Evolutionary conservation across 2,113 vertebrate genomes (phyloP).

Genomic region (Microcebus ravelobensis): DNA sequence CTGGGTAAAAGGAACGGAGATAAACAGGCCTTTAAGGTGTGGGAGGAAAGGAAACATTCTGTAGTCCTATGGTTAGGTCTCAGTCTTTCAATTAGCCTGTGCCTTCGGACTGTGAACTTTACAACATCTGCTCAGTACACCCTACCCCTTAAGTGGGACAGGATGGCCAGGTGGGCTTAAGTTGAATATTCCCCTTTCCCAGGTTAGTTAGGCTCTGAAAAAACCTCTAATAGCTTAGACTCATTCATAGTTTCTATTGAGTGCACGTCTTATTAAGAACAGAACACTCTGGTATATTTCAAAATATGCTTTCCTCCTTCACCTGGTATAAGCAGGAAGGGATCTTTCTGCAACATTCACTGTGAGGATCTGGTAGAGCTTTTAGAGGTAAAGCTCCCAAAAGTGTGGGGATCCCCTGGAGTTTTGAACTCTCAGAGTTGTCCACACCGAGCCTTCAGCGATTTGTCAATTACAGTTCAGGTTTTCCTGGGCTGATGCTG

Average conservation of each 20-base stretch:
- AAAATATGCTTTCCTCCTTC: not conserved
- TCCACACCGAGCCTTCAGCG: not conserved
- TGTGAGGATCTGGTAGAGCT: not conserved
- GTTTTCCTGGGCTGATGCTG: not conserved
- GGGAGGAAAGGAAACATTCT: not conserved
- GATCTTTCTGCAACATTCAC: not conserved
- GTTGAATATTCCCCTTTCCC: not conserved
- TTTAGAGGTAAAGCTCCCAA: not conserved
- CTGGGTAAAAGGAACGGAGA: not conserved
- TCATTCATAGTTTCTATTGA: not conserved
- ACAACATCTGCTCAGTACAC: not conserved
- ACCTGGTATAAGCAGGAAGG: not conserved
- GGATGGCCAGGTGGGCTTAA: not conserved
- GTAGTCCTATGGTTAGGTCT: not conserved
- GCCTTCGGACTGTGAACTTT: not conserved
- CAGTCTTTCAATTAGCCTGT: not conserved
- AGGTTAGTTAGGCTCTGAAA: not conserved
- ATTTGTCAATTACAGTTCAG: not conserved
- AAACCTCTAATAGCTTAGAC: not conserved
- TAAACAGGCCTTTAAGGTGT: not conserved
- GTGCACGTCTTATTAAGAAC: not conserved
- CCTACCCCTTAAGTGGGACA: not conserved
- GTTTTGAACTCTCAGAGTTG: not conserved
- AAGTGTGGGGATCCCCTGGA: not conserved
- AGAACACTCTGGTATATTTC: not conserved